phyloP scores from a whole-genome alignment of 1,140 invertebrate species.

The Streblospio benedicti region DNA sequence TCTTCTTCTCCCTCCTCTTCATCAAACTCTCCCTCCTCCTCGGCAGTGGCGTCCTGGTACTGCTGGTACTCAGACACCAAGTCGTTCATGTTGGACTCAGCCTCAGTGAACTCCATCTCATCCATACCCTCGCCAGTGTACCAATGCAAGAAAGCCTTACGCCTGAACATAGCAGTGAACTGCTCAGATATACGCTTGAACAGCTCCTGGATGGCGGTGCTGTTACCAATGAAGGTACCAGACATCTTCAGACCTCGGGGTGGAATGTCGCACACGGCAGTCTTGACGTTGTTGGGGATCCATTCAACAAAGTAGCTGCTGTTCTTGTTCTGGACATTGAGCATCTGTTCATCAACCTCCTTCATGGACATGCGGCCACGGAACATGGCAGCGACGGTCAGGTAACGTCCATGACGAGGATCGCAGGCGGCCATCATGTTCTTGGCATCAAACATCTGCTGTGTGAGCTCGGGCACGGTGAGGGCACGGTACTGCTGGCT shows the following conservation, averaged over 20 bases:
- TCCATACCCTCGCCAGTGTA: constrained; percentile 76
- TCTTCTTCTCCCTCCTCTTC: constrained; percentile 74
- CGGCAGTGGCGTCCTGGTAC: constrained; percentile 56
- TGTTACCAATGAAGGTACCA: constrained; percentile 50
- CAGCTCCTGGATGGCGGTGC: constrained; percentile 67
- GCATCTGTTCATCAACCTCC: constrained; percentile 65
- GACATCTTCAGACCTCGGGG: constrained; percentile 54
- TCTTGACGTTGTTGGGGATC: constrained; percentile 63
- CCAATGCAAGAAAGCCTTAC: constrained; percentile 69
- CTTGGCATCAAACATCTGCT: constrained; percentile 62
- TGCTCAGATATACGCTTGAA: constrained; percentile 67
- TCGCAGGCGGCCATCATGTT: constrained; percentile 93
- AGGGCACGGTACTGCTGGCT: constrained; percentile 45
- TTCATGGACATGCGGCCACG: constrained; percentile 92
- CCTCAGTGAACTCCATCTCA: constrained; percentile 67
- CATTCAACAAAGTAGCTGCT: constrained; percentile 65
- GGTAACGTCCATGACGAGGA: constrained; percentile 75
- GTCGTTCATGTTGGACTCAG: constrained; percentile 54
- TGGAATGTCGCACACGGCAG: constrained; percentile 59
- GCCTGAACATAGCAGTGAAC: constrained; percentile 63
- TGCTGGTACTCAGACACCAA: constrained; percentile 73
- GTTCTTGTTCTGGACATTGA: constrained; percentile 83
- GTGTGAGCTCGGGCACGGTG: constrained; percentile 72
- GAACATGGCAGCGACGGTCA: constrained; percentile 89
- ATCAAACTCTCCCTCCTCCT: constrained; percentile 50